Conservation (phyloP, 2,797 vertebrate species). For the Mus spretus region DNA sequence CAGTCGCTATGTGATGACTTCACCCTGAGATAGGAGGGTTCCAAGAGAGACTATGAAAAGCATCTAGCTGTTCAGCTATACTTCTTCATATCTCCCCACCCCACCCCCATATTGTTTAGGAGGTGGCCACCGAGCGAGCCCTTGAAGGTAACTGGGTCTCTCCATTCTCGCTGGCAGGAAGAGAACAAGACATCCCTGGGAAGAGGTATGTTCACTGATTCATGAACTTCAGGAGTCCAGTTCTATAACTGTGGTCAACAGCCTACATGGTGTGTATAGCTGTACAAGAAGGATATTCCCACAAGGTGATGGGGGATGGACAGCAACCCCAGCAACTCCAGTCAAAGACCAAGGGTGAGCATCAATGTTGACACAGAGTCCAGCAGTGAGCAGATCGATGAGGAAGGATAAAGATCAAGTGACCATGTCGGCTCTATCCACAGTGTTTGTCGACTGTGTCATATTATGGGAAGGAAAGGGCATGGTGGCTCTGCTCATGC, state of each 20-base stretch:
- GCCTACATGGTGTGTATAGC: neutral
- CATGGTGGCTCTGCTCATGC: neutral
- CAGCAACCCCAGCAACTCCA: neutral
- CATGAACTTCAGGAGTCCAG: neutral
- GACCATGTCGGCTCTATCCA: too few species aligned
- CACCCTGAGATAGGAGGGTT: fast-evolving
- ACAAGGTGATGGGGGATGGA: neutral
- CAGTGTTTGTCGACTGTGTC: neutral
- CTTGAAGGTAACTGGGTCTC: neutral
- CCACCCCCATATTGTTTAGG: neutral
- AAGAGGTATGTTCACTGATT: neutral
- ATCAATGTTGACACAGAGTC: neutral
- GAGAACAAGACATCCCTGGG: neutral
- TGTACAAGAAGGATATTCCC: neutral
- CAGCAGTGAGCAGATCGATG: neutral
- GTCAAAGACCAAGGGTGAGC: neutral
- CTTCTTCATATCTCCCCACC: neutral
- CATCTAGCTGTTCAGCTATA: neutral
- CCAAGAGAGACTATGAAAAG: neutral
- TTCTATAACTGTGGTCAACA: neutral
- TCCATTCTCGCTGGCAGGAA: neutral
- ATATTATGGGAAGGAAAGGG: neutral
- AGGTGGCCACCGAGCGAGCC: neutral
- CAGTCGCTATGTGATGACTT: neutral
- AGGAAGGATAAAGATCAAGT: neutral